Base-by-base conservation (phyloP, 2,888 invertebrate species). In the Ephialtes manifestator region DNA sequence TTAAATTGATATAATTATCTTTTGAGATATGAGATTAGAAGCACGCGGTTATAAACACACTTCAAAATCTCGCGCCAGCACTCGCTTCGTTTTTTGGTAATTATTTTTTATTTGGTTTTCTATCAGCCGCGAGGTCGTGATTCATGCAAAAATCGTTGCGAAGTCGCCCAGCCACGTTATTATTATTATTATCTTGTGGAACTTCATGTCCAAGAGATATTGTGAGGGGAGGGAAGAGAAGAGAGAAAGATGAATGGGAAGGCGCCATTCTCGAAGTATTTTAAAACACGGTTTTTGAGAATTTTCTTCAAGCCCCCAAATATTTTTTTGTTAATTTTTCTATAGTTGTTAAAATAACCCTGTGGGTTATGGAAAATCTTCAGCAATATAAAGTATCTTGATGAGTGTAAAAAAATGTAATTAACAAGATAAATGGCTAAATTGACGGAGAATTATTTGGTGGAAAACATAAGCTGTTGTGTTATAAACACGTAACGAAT, bases 31-130 rank as follows among this genome's bases (percentile, higher is more conserved):
- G 24, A 20, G 35, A 63, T 81, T 75, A 78, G 70, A 63, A 24
- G 48, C 39, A 78, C 80, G 75, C 58, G 58, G 28, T 84, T 83
- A 81, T 71, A n/a, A 53, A 87, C 86, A 88, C 86, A 84, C 84
- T 88, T 87, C 86, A 87, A 68, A 10, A 63, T 74, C 60, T 55
- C 43, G 48, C 60, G 48, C 60, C 48, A 13, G 43, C 48, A 74
- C 31, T 43, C 43, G 28, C 24, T 43, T 35, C 15, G 31, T 2
- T 46, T 39, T 58, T 39, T 39, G 55, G 24, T 43, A 60, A 24
- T 39, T 46, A 46, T 43, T 15, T 13, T 60, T 74, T 60, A 2
- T 58, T n/a, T 60, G 24, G 31, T 13, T 31, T 43, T 63, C 7
- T 11, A 46, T 60, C n/a, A 46, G 60, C 20, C 58, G 55, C 55